Percentiles rank a stretch among this genome's conserved stretches.
phyloP scores from a whole-genome alignment of 2,888 invertebrate genomes.

The Drosophila pegasa region DNA sequence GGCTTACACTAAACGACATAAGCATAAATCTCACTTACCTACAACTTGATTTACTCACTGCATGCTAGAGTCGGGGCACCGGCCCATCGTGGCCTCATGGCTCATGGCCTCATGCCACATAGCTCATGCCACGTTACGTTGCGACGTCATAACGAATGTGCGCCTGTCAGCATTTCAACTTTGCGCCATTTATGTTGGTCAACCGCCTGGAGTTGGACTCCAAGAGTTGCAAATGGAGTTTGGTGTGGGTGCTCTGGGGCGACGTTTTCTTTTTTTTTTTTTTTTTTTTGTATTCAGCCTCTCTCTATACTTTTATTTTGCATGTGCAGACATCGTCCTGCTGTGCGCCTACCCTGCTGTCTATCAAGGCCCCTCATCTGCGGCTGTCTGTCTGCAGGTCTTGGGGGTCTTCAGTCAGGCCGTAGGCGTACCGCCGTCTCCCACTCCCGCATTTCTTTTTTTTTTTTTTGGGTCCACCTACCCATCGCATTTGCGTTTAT shows the following conservation, averaged over 20 bases:
- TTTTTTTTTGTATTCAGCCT: slow-evolving; percentile 10
- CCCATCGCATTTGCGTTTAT: slow-evolving; percentile 61
- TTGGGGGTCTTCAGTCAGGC: slow-evolving; percentile 32
- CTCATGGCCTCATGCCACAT: slow-evolving; percentile 36
- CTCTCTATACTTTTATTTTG: slow-evolving; percentile 39
- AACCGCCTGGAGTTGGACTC: slow-evolving; percentile 43
- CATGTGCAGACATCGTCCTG: slow-evolving; percentile 53
- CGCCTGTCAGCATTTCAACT: slow-evolving; percentile 82
- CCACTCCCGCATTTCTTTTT: background rate
- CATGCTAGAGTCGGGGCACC: slow-evolving; percentile 41
- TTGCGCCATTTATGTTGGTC: slow-evolving; percentile 83
- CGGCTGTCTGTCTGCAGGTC: slow-evolving; percentile 29
- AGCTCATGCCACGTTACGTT: slow-evolving; percentile 47
- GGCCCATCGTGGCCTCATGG: slow-evolving; percentile 24
- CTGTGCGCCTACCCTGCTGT: slow-evolving; percentile 26
- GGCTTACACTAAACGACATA: slow-evolving; percentile 79
- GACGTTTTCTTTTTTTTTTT: slow-evolving; percentile 25
- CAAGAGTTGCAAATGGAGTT: slow-evolving; percentile 11
- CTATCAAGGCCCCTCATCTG: slow-evolving; percentile 34
- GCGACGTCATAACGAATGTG: slow-evolving; percentile 77
- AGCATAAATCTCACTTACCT: slow-evolving; percentile 81
- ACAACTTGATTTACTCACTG: slow-evolving; percentile 80
- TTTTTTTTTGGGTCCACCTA: slow-evolving; percentile 56
- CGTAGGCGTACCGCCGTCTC: slow-evolving; percentile 57
- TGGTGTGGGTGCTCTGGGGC: slow-evolving; percentile 56